Evolutionary conservation across 2,888 invertebrate species (phyloP).

Genomic region (Amphipyra berbera): DNA sequence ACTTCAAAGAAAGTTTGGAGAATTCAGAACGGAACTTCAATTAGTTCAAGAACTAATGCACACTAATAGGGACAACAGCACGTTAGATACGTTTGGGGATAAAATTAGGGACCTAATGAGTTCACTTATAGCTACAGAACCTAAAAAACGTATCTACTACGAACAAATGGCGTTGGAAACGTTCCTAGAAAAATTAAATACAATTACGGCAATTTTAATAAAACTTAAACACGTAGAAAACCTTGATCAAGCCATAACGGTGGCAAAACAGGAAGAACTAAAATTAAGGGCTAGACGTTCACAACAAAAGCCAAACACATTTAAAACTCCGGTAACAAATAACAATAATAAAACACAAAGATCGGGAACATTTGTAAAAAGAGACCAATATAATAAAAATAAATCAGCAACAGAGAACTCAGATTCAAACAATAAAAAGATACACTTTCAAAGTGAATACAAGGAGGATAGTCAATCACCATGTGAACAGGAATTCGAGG

Average conservation of each 20-base stretch:
- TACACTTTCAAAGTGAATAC: constrained; percentile 11
- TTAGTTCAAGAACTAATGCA: constrained; percentile 45
- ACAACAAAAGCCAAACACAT: background rate
- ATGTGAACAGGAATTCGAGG: background rate
- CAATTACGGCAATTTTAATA: constrained; percentile 46
- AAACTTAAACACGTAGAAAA: constrained; percentile 37
- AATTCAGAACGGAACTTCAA: constrained; percentile 46
- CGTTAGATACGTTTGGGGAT: constrained; percentile 26
- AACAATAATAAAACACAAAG: constrained; percentile 5
- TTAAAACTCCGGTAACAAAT: background rate
- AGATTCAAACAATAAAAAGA: constrained; percentile 9
- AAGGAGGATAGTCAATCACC: background rate
- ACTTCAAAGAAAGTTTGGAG: constrained; percentile 11
- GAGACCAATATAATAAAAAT: constrained; percentile 12
- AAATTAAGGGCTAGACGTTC: constrained; percentile 21
- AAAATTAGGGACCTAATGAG: constrained; percentile 30
- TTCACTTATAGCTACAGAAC: constrained; percentile 14
- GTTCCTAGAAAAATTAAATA: constrained; percentile 49
- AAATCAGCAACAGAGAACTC: background rate
- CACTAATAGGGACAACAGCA: constrained; percentile 21
- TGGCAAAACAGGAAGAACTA: constrained; percentile 55
- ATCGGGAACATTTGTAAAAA: background rate
- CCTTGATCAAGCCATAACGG: constrained; percentile 41
- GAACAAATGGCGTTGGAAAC: constrained; percentile 52
- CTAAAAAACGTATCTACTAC: constrained; percentile 27